A percentile compares a stretch with the other conserved stretches of the same genome.
Evolutionary conservation across 2,888 invertebrate genomes (phyloP).

Genomic region (Sicus ferrugineus): DNA sequence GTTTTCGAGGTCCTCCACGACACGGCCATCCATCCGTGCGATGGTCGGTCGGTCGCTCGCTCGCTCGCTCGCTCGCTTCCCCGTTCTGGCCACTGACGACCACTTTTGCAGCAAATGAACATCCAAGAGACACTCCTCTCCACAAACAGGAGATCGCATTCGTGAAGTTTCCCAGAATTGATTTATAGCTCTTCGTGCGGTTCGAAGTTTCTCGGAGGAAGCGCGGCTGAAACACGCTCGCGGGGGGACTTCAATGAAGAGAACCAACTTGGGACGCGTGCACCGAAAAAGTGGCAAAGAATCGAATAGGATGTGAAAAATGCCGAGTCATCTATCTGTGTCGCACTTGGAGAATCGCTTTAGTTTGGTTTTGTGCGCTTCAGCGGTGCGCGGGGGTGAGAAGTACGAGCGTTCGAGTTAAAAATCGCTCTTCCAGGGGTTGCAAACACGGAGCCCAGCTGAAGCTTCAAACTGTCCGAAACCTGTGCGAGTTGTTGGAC

Average conservation of each 20-base stretch:
- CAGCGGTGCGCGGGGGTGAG: background rate
- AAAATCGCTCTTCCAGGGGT: no score
- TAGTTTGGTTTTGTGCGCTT: background rate
- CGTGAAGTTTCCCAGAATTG: conserved; percentile 38
- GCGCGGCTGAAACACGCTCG: background rate
- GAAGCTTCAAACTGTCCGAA: background rate
- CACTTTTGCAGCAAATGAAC: conserved; percentile 17
- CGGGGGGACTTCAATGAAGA: background rate
- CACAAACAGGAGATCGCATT: conserved; percentile 37
- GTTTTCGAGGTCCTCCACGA: conserved; percentile 10
- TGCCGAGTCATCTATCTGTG: conserved; percentile 37
- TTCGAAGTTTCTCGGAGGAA: conserved; percentile 6
- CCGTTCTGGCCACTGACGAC: conserved; percentile 13
- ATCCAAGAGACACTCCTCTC: conserved; percentile 21
- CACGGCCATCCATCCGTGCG: background rate
- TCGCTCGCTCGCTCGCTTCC: background rate
- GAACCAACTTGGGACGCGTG: background rate
- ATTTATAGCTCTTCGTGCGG: conserved; percentile 36
- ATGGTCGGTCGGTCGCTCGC: background rate
- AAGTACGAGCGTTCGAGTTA: background rate
- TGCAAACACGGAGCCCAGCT: background rate
- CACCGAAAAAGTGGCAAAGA: conserved; percentile 14
- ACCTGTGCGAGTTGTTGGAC: background rate
- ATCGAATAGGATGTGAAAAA: conserved; percentile 33
- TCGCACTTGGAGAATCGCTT: conserved; percentile 14